A percentile compares a stretch with the other conserved stretches of the same genome.
Evolutionary conservation across 2,113 vertebrate genomes (phyloP).

Genomic region (Erythrocercus mccallii): DNA sequence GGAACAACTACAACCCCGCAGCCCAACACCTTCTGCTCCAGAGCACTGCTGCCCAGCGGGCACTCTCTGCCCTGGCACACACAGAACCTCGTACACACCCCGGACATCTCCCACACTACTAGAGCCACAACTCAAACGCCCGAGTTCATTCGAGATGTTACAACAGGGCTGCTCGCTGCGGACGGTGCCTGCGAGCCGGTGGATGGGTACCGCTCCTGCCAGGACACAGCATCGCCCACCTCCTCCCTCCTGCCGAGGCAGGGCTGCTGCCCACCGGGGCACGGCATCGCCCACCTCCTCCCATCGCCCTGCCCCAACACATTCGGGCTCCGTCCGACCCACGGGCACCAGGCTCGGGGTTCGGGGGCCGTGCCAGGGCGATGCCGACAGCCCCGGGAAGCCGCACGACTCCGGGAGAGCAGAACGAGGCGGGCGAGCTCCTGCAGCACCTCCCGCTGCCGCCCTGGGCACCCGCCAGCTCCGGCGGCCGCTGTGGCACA

Average conservation of each 20-base stretch:
- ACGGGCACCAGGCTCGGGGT: neutral
- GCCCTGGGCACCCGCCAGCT: neutral
- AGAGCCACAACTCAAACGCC: neutral
- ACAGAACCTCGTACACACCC: neutral
- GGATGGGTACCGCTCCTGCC: neutral
- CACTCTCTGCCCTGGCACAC: neutral
- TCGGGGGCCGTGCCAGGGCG: neutral
- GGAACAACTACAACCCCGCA: accelerated
- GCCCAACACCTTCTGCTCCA: neutral
- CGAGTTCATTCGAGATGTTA: neutral
- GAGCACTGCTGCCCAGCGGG: neutral
- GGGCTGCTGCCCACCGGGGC: neutral
- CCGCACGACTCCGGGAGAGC: neutral
- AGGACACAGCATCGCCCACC: neutral
- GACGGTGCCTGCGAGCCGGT: accelerated
- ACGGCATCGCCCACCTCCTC: neutral
- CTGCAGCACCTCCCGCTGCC: neutral
- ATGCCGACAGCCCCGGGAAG: neutral
- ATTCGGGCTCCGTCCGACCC: neutral
- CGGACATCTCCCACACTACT: neutral
- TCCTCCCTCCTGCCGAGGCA: neutral
- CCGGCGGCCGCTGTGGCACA: neutral
- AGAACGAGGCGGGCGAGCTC: neutral
- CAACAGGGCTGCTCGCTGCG: accelerated
- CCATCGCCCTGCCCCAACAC: neutral